phyloP scores from a whole-genome alignment of 2,888 invertebrate genomes.

The Lomographa bimaculata region DNA sequence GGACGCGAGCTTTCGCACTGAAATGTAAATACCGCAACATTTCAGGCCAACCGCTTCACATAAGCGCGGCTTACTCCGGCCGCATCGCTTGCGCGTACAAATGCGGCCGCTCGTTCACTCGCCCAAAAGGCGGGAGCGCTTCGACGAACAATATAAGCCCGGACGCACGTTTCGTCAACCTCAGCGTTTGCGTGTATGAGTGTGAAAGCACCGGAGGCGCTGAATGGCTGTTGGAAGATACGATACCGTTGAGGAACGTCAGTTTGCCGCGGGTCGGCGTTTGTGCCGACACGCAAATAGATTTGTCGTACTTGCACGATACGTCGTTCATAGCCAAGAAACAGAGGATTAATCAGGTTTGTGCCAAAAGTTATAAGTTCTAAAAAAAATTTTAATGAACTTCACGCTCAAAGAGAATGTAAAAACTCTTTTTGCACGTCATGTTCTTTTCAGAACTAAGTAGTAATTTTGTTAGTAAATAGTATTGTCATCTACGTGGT shows the following conservation, averaged over 20 bases:
- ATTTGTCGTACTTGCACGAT: slow-evolving; percentile 92
- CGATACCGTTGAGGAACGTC: slow-evolving; percentile 96
- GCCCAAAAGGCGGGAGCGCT: slow-evolving; percentile 89
- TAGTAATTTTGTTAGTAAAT: too few relatives aligned
- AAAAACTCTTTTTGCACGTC: too few relatives aligned
- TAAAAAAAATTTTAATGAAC: too few relatives aligned
- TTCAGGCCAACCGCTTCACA: slow-evolving; percentile 92
- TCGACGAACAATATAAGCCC: slow-evolving; percentile 78
- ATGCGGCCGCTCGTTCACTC: slow-evolving; percentile 94
- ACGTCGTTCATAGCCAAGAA: slow-evolving; percentile 91
- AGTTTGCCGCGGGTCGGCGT: slow-evolving; percentile 92
- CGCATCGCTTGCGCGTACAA: slow-evolving; percentile 99
- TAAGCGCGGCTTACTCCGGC: slow-evolving; percentile 98
- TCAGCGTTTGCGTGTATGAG: slow-evolving; percentile 98
- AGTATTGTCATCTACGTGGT: too few relatives aligned
- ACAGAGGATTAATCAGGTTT: slow-evolving; percentile 89
- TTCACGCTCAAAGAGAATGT: too few relatives aligned
- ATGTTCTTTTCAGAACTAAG: too few relatives aligned
- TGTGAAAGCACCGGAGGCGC: slow-evolving; percentile 98
- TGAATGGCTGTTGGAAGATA: slow-evolving; percentile 97
- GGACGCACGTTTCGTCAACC: slow-evolving; percentile 92
- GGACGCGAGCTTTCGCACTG: too few relatives aligned
- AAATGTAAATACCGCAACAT: slow-evolving; percentile 74
- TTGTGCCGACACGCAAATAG: slow-evolving; percentile 91
- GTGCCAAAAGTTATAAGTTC: too few relatives aligned